Base-by-base conservation (phyloP, 2,113 vertebrate genomes). In the Colossoma macropomum region DNA sequence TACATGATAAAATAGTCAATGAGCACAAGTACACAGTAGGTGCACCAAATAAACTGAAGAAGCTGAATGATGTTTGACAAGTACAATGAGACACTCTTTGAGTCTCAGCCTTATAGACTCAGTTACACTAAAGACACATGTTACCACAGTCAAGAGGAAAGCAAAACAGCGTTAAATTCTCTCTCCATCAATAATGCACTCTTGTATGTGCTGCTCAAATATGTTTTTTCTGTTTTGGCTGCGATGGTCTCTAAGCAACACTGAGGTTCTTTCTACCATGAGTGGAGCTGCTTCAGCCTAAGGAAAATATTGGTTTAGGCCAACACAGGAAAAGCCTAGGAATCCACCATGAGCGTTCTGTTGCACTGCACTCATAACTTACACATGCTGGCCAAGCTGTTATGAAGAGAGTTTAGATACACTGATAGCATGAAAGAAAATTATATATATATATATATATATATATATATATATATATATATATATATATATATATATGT, bases 241-340 rank as follows among this genome's bases (percentile, higher is more conserved):
- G 69, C 27, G 15, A 65, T 65, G 30, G 85, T 89, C 82, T 89
- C 85, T 54, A 56, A 82, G 86, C 89, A 88, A 90, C 88, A 82
- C 65, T 69, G 80, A 80, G 72, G 83, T 73, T 86, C 83, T 82
- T 87, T 84, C 62, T 76, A 75, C 70, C 77, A 75, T 56, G 71
- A 86, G 45, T 68, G 21, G 70, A 77, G 88, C 38, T 34, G 82
- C 81, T 85, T 86, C 74, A 71, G 80, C 75, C 72, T 72, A 75
- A 66, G 60, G 87, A 87, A 90, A 89, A 89, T 89, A 90, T 90
- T 90, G 87, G 73, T 89, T 80, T 86, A 87, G 84, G 87, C 84
- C 73, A 59, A 66, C 77, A 83, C 85, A 85, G 88, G 88, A 90
- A 86, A 54, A 75, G 78, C 63, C 68, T 65, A 71, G 82, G 82